Evolutionary conservation across 2,797 vertebrate species (phyloP).

Genomic region (Hypotaenidia okinawae): DNA sequence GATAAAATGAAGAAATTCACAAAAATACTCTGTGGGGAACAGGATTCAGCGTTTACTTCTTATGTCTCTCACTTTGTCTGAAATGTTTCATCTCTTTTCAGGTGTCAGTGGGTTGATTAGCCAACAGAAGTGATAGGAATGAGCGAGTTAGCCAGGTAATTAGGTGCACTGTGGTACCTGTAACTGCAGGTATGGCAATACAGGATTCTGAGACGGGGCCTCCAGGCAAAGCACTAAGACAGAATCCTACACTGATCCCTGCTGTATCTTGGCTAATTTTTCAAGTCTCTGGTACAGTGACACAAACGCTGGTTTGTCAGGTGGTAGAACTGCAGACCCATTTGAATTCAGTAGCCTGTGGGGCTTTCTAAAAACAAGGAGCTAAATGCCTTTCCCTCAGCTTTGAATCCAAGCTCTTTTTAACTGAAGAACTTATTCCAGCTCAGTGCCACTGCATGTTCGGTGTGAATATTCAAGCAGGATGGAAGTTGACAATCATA

Average conservation of each 20-base stretch:
- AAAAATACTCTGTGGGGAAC: background rate
- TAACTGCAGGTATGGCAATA: background rate
- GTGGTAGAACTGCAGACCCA: background rate
- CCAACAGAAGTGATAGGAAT: slow-evolving; percentile 64
- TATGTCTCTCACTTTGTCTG: background rate
- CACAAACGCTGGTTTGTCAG: background rate
- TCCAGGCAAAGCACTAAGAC: background rate
- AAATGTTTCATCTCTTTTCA: slow-evolving; percentile 60
- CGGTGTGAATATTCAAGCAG: background rate
- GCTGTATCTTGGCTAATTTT: background rate
- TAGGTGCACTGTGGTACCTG: slow-evolving; percentile 22
- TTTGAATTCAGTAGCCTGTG: background rate
- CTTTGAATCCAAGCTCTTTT: background rate
- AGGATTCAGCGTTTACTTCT: background rate
- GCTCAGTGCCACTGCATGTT: rapidly evolving
- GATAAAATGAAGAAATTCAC: background rate
- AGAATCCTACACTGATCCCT: slow-evolving; percentile 11
- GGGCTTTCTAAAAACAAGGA: background rate
- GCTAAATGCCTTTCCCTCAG: background rate
- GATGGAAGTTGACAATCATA: background rate
- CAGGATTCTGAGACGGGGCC: slow-evolving; percentile 32
- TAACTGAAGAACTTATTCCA: background rate
- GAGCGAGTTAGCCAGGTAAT: slow-evolving; percentile 65
- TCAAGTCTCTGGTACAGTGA: slow-evolving; percentile 40
- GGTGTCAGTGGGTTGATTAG: slow-evolving; percentile 68